A percentile compares a stretch with the other conserved stretches of the same genome.
Conservation (phyloP, 2,113 vertebrate genomes). For the Leptobrachium ailaonicum region DNA sequence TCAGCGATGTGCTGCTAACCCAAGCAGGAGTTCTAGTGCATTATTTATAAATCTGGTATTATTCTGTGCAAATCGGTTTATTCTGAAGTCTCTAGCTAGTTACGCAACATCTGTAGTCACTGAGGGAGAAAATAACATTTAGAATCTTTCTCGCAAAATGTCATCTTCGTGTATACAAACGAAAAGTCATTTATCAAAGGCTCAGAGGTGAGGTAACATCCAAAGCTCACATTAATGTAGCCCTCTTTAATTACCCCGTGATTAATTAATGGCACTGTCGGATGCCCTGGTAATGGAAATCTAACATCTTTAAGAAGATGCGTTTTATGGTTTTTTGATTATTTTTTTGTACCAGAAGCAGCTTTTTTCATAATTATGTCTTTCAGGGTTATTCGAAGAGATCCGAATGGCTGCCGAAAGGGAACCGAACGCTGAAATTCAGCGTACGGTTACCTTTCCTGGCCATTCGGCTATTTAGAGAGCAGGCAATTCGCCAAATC, state of each 20-base stretch:
- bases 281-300: not conserved
- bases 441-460: too few species aligned
- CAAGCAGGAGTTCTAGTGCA: slow-evolving; percentile 13
- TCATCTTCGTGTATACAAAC: slow-evolving; percentile 18
- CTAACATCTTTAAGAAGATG: not conserved
- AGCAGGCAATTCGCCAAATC: too few species aligned
- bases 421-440: too few species aligned
- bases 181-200: slow-evolving; percentile 14
- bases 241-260: not conserved
- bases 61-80: slow-evolving; percentile 17
- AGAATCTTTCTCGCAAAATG: slow-evolving; percentile 25
- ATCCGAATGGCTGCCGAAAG: too few species aligned
- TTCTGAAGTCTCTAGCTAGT: slow-evolving; percentile 20
- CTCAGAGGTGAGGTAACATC: slow-evolving; percentile 13
- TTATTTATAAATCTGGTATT: slow-evolving; percentile 40
- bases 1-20: slow-evolving; percentile 13
- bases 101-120: slow-evolving; percentile 30
- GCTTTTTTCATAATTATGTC: too few species aligned
- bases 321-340: not conserved
- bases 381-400: too few species aligned
- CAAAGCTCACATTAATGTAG: not conserved
- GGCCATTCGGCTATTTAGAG: too few species aligned
- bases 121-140: slow-evolving; percentile 26
- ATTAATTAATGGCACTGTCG: not conserved
- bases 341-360: not conserved